A percentile compares a stretch with the other conserved stretches of the same genome.
Conservation (phyloP, 2,797 vertebrate species). For the Anguilla anguilla region DNA sequence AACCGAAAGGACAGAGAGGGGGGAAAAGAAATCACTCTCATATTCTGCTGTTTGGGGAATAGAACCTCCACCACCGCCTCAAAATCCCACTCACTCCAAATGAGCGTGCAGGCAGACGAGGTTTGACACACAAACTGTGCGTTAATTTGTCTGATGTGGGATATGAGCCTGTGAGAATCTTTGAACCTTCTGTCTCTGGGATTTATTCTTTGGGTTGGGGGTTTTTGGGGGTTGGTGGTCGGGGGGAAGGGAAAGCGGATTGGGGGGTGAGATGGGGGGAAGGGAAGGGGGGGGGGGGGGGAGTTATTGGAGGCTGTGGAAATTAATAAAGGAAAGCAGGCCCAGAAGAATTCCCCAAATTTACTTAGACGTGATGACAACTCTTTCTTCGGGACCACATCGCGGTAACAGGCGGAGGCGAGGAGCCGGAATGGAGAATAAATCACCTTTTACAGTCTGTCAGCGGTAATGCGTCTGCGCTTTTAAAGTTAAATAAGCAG, state of each 20-base stretch:
- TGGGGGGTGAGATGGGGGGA: not conserved
- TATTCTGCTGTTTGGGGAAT: not conserved
- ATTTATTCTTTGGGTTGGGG: slow-evolving; percentile 27
- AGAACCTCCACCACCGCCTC: not conserved
- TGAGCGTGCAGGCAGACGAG: not conserved
- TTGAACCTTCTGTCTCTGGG: slow-evolving; percentile 3
- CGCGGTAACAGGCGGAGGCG: slow-evolving; percentile 54
- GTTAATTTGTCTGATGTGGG: not conserved
- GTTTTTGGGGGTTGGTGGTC: not conserved
- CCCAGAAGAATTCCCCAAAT: slow-evolving; percentile 40
- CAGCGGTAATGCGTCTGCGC: slow-evolving; percentile 45
- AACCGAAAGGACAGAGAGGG: not conserved
- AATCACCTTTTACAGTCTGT: slow-evolving; percentile 57
- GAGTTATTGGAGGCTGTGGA: slow-evolving; percentile 43
- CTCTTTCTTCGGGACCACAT: slow-evolving; percentile 44
- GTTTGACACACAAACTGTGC: not conserved
- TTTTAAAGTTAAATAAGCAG: slow-evolving; percentile 55
- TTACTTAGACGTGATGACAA: slow-evolving; percentile 47
- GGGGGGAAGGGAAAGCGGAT: not conserved
- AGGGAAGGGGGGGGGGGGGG: slow-evolving; percentile 15
- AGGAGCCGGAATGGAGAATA: slow-evolving; percentile 50
- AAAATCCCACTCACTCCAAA: not conserved
- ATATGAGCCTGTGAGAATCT: not conserved
- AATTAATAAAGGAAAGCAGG: slow-evolving; percentile 51
- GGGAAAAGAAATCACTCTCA: not conserved